phyloP scores from a whole-genome alignment of 2,797 vertebrate species.

The Bryconaethiops microstoma region DNA sequence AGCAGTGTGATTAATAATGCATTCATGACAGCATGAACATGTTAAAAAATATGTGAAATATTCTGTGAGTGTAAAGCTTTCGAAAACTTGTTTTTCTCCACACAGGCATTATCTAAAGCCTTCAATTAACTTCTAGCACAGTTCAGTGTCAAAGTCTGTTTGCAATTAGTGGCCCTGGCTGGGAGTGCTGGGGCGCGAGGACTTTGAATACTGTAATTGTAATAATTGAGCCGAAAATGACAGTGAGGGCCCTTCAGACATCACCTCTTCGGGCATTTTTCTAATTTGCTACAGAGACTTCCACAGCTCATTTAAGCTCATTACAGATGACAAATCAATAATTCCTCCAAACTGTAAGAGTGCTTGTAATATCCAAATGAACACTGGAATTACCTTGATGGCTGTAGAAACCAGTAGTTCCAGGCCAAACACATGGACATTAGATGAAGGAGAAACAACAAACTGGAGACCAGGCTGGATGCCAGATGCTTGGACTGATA shows the following conservation, averaged over 20 bases:
- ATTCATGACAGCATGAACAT: not conserved
- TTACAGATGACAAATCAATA: constrained; percentile 26
- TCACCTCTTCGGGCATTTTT: constrained; percentile 21
- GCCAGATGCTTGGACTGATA: not conserved
- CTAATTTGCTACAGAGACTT: constrained; percentile 22
- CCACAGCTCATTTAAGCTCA: constrained; percentile 35
- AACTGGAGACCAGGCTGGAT: not conserved
- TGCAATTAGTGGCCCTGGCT: constrained; percentile 53
- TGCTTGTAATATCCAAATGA: not conserved
- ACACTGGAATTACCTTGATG: constrained; percentile 2
- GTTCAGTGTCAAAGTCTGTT: constrained; percentile 49
- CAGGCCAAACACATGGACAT: not conserved
- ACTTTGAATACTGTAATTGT: constrained; percentile 44
- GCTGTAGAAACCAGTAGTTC: constrained; percentile 2
- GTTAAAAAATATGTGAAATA: not conserved
- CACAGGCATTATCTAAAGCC: constrained; percentile 44
- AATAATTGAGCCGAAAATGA: constrained; percentile 59
- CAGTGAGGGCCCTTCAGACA: constrained; percentile 49
- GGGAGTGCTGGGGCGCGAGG: constrained; percentile 21
- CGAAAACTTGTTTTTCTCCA: not conserved
- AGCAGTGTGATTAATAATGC: not conserved
- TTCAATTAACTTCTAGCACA: constrained; percentile 47
- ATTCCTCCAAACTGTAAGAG: constrained; percentile 11
- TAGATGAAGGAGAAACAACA: not conserved
- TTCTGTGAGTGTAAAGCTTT: not conserved